phyloP scores from a whole-genome alignment of 2,888 invertebrate genomes.

The Drosophila longiperda region DNA sequence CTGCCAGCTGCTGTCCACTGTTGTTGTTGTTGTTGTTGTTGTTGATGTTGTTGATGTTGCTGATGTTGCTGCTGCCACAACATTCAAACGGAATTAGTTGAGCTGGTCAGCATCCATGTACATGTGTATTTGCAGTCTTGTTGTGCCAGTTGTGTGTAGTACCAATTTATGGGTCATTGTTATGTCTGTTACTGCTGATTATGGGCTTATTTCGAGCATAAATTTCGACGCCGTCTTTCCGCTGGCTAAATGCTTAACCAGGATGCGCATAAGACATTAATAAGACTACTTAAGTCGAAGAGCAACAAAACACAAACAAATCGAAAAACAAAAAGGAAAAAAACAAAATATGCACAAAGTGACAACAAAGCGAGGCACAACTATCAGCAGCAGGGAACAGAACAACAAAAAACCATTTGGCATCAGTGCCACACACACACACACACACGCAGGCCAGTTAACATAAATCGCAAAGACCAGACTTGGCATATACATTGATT shows the following conservation, averaged over 20 bases:
- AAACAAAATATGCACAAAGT: background rate
- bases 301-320: background rate
- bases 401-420: conserved; percentile 4
- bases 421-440: conserved; percentile 30
- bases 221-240: conserved; percentile 3
- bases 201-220: conserved; percentile 37
- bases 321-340: background rate
- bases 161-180: conserved; percentile 60
- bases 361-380: background rate
- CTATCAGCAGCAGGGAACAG: background rate
- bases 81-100: conserved; percentile 58
- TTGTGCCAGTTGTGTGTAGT: background rate
- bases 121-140: conserved; percentile 12
- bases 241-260: conserved; percentile 31
- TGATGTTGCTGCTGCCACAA: background rate
- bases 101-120: conserved; percentile 27
- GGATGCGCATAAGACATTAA: conserved; percentile 39
- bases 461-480: conserved; percentile 62
- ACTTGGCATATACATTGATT: conserved; percentile 37
- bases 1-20: conserved; percentile 5
- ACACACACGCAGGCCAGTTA: conserved; percentile 59
- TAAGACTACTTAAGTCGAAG: conserved; percentile 24
- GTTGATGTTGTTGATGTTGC: background rate
- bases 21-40: background rate
- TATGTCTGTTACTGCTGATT: conserved; percentile 62